Conservation (phyloP, 2,888 invertebrate genomes). For the Sceliomorpha sp. region DNA sequence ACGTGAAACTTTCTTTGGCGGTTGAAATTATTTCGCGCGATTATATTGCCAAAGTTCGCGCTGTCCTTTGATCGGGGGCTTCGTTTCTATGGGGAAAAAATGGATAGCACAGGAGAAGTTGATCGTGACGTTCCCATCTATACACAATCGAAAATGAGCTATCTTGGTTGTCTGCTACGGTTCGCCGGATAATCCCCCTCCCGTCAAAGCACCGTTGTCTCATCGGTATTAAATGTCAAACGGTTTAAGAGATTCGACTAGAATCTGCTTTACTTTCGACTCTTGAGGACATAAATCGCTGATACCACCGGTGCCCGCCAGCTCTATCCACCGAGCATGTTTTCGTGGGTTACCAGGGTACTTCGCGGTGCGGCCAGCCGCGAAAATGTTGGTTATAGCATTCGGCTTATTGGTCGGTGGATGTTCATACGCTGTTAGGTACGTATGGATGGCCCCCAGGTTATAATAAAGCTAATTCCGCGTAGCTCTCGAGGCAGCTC, state of each 20-base stretch:
- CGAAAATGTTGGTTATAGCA: conserved; percentile 74
- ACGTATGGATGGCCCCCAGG: conserved; percentile 77
- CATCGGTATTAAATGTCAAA: conserved; percentile 4
- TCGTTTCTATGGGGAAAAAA: too few relatives aligned
- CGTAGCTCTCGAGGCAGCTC: conserved; percentile 77
- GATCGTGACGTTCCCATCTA: too few relatives aligned
- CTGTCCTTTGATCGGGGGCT: too few relatives aligned
- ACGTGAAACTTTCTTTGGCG: too few relatives aligned
- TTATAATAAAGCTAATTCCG: conserved; percentile 80
- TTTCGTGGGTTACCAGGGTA: conserved; percentile 62
- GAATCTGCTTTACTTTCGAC: conserved; percentile 13
- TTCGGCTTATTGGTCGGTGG: conserved; percentile 71
- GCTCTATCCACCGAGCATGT: conserved; percentile 58
- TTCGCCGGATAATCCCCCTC: too few relatives aligned
- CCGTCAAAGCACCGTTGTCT: too few relatives aligned
- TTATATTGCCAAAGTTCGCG: too few relatives aligned
- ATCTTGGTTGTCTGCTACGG: too few relatives aligned
- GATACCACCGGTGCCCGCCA: conserved; percentile 15
- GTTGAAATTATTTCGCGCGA: too few relatives aligned
- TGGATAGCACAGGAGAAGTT: too few relatives aligned
- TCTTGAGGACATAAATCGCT: conserved; percentile 42
- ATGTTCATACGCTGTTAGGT: conserved; percentile 73
- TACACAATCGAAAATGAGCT: too few relatives aligned
- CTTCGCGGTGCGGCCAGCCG: conserved; percentile 64
- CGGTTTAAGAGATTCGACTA: conserved; percentile 8